Evolutionary conservation across 2,888 invertebrate genomes (phyloP).

Genomic region (Dione vanillae): DNA sequence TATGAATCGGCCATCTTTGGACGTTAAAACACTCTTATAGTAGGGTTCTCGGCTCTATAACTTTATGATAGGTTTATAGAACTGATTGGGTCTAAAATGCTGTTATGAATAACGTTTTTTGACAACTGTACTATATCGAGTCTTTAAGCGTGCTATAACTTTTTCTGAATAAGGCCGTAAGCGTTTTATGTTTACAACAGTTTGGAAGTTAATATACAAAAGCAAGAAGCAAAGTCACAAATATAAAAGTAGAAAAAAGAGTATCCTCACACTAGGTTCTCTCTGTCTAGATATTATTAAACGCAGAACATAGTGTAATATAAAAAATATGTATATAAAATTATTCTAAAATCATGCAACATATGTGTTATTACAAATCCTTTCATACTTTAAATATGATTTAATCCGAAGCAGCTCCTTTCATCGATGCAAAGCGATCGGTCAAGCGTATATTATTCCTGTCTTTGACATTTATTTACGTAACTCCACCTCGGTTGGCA

Average conservation of each 20-base stretch:
- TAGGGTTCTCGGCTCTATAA: too few species aligned
- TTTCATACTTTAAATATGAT: conserved; percentile 30
- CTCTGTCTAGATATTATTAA: not conserved
- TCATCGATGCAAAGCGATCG: conserved; percentile 60
- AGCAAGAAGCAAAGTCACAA: not conserved
- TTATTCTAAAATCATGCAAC: conserved; percentile 8
- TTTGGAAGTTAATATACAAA: too few species aligned
- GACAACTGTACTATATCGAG: too few species aligned
- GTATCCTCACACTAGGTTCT: not conserved
- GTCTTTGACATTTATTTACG: conserved; percentile 66
- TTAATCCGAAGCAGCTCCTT: conserved; percentile 51
- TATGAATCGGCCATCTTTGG: too few species aligned
- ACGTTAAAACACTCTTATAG: too few species aligned
- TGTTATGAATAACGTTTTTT: too few species aligned
- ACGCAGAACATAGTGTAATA: not conserved
- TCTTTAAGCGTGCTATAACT: too few species aligned
- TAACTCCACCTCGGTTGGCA: conserved; percentile 58
- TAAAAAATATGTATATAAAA: not conserved
- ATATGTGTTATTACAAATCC: conserved; percentile 16
- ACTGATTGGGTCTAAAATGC: too few species aligned
- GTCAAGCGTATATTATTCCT: conserved; percentile 59
- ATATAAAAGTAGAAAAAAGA: not conserved
- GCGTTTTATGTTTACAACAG: too few species aligned
- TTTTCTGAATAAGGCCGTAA: too few species aligned
- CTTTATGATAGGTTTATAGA: too few species aligned